Base-by-base conservation (phyloP, 1,140 invertebrate genomes). In the Drosophila varians region DNA sequence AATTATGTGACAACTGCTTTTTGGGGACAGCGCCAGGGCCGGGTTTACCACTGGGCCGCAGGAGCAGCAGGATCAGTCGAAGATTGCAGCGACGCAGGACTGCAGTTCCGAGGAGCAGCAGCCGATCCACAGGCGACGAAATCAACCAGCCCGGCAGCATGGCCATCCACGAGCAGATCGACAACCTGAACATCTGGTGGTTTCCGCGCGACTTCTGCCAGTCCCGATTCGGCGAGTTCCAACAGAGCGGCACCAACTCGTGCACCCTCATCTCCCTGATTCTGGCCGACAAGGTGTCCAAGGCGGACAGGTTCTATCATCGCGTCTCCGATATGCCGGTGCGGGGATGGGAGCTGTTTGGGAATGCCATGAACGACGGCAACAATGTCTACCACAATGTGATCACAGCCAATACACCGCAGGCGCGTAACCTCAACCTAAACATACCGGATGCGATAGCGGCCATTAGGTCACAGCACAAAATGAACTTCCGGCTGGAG, bases 181-280 rank as follows among this genome's bases (percentile, higher is more conserved):
- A 88, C 49, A 90, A 89, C 31, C 61, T 90, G 3, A 89, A 90
- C 65, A 89, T 90, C 61, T 90, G 89, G 89, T 90, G 89, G 89
- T 90, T 90, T 12, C 89, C 89, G 4, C 77, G 71, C 12, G 78
- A 87, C 40, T 90, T 90, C 42, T 88, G 89, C 26, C 89, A 90
- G 54, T 90, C 89, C 19, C 71, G 84, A 12, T 90, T 84, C 18
- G 89, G 89, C 6, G 86, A 89, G 36, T 89, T 53, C 55, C 82
- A 80, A 25, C 68, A 84, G 46, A 88, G 89, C 38, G 89, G 89
- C n/a, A 87, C 84, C 36, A 90, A 90, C 51, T 90, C 89, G 16
- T 90, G 89, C 26, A 90, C 89, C 5, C 66, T 90, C 34, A 90
- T 90, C 34, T 87, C 89, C 1, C 60, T 90, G 4, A 72, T 90